Base-by-base conservation (phyloP, 2,113 vertebrate genomes). In the Mirza zaza region DNA sequence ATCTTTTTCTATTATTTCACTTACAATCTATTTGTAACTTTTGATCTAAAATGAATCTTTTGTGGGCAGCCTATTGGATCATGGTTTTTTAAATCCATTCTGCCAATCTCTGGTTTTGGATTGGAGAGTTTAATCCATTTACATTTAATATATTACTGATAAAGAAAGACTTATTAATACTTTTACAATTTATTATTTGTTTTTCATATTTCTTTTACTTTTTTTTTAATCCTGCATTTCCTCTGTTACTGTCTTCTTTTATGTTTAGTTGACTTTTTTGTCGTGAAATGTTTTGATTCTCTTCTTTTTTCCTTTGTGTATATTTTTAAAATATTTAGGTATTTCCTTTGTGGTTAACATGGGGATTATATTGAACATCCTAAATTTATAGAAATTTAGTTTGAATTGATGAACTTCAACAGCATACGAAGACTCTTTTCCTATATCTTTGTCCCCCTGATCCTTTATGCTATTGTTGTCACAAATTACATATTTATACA, bases 231-330 rank as follows among this genome's bases (percentile, higher is more conserved):
- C 15, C 29, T 36, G 45, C 12, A 71, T 76, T 92, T 90, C 13
- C 20, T 39, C 67, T 27, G 63, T 95, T 88, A 34, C 36, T 75
- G 45, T 34, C 29, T 50, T 59, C 29, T 45, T 89, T 80, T 42
- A 29, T 83, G 45, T 95, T 70, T 68, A 68, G 34, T 36, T 68
- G 34, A 68, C 15, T 68, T 36, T 75, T 50, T 80, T 80, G 45
- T 71, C 82, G 39, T 95, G 34, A 95, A 88, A 84, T 88, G 23
- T 85, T 97, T 63, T 89, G 34, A 89, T 76, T 85, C 29, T 13
- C 48, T 87, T 81, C 21, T 91, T 23, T 82, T 92, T 93, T 91
- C 32, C 45, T 93, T 88, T 93, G 57, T 52, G 11, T 94, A 14
- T 34, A 42, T 92, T 83, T 82, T 87, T 67, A 42, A 92, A 18